Base-by-base conservation (phyloP, 2,113 vertebrate genomes). In the Colaptes auratus region DNA sequence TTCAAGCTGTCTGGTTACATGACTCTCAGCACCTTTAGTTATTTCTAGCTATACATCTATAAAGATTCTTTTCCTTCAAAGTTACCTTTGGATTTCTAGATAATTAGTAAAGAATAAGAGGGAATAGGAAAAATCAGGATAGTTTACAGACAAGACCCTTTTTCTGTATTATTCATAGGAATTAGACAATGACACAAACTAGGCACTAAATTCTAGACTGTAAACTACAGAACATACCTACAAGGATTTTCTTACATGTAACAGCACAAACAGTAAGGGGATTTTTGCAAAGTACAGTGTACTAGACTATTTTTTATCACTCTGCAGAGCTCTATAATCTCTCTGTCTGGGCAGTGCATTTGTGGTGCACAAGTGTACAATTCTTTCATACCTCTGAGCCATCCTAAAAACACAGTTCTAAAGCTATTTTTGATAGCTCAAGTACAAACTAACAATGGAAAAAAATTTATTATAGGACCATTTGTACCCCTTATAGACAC, bases 151-250 rank as follows among this genome's bases (percentile, higher is more conserved):
- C 48, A 92, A 92, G 65, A 35, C 12, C 27, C 70, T 88, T 58
- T 90, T 82, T 95, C 86, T 86, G 30, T 79, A 81, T 93, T 94
- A 85, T 86, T 96, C 85, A 48, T 86, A 89, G 64, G 88, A 69
- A 69, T 44, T 71, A 71, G 23, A 27, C 33, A 81, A 89, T 35
- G 52, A 74, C 25, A 93, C 33, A 93, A 73, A 94, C 65, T 31
- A 95, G 58, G 52, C 67, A 87, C 53, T 82, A 92, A 92, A 90
- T 86, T 82, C 79, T 83, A 92, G 64, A 86, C 69, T 86, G 46
- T 73, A 78, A 93, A 89, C 63, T 30, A n/a, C 35, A 66, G 27
- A 91, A 82, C 83, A 87, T 70, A 61, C 72, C 85, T 66, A 76
- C 60, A 96, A 95, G 65, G 71, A 89, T 66, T 84, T 65, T 83